Evolutionary conservation across 2,797 vertebrate species (phyloP).

Genomic region (Simalia tracyae): DNA sequence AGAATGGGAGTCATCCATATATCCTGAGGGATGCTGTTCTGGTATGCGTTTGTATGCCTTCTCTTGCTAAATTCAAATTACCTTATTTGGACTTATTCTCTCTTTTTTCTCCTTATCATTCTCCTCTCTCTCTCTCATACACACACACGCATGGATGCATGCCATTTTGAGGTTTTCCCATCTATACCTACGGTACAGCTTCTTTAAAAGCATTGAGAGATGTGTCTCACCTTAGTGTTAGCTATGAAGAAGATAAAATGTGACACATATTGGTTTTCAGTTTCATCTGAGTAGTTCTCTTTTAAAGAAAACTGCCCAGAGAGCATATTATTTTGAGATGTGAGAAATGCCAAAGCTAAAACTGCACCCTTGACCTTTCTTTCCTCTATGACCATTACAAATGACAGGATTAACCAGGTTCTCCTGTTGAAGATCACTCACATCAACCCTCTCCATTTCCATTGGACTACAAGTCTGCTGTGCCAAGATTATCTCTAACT

Average conservation of each 20-base stretch:
- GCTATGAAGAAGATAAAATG: neutral
- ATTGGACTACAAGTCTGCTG: slow-evolving; percentile 34
- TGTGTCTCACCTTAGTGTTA: neutral
- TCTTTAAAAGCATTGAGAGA: neutral
- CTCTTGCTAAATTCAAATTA: too few species aligned
- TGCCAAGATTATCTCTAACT: slow-evolving; percentile 24
- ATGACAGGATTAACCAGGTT: slow-evolving; percentile 37
- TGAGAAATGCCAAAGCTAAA: slow-evolving; percentile 31
- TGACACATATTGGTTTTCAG: neutral
- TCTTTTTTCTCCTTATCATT: too few species aligned
- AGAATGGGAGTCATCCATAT: too few species aligned
- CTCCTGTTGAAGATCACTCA: slow-evolving; percentile 50
- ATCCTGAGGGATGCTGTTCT: too few species aligned
- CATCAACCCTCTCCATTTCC: slow-evolving; percentile 55
- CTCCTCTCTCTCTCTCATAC: too few species aligned
- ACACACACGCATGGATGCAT: neutral
- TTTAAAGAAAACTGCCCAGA: slow-evolving; percentile 11
- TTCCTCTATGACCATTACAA: slow-evolving; percentile 10
- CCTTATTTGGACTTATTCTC: too few species aligned
- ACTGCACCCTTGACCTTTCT: slow-evolving; percentile 48
- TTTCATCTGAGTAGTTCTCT: neutral
- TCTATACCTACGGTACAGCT: neutral
- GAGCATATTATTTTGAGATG: slow-evolving; percentile 24
- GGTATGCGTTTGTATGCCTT: neutral
- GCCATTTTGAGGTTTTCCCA: neutral